Evolutionary conservation across 2,113 vertebrate species (phyloP).

Genomic region (Pica pica): DNA sequence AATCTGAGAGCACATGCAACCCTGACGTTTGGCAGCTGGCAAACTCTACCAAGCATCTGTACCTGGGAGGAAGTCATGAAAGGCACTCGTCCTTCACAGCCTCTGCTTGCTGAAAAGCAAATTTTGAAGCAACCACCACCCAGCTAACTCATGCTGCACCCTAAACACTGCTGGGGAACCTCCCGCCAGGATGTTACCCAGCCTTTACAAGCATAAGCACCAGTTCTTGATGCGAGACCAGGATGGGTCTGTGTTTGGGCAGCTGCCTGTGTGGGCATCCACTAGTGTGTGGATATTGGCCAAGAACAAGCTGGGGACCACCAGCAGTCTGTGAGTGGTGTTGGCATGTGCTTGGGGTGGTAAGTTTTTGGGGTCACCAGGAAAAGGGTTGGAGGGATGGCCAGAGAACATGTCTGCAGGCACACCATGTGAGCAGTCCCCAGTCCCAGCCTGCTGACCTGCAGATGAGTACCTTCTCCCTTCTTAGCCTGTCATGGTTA

Average conservation of each 20-base stretch:
- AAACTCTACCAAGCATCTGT: not conserved
- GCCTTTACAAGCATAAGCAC: not conserved
- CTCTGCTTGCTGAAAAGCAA: not conserved
- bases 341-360: rapidly evolving
- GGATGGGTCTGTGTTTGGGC: not conserved
- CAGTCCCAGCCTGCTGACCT: not conserved
- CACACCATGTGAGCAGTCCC: rapidly evolving
- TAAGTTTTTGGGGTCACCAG: not conserved
- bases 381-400: not conserved
- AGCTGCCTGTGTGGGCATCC: not conserved
- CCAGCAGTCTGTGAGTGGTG: not conserved
- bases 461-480: not conserved
- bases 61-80: not conserved
- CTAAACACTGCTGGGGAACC: not conserved
- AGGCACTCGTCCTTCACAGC: not conserved
- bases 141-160: not conserved
- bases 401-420: not conserved
- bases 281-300: not conserved
- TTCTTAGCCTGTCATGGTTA: not conserved
- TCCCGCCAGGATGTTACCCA: rapidly evolving
- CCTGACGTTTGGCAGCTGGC: not conserved
- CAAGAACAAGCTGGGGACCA: not conserved
- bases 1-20: not conserved
- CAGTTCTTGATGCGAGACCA: rapidly evolving
- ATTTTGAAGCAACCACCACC: not conserved